Evolutionary conservation across 2,888 invertebrate species (phyloP), one percentile per base, ranked within the genome.

Genomic region (Dendrolimus pini): DNA sequence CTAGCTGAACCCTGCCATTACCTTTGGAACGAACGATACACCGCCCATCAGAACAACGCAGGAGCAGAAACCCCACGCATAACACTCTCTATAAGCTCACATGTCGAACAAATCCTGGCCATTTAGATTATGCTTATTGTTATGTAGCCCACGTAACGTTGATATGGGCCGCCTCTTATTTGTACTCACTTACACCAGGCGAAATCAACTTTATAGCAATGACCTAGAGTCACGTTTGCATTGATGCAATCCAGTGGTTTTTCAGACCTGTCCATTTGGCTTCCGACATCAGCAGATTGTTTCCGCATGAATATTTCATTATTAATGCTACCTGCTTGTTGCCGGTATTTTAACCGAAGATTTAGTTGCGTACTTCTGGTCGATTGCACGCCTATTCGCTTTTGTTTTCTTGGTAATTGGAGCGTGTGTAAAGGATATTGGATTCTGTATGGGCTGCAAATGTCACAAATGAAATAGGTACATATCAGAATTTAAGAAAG

Each of bases 81-180:
- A 65, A 64, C 65, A 61, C 57, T 61, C 59, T 56, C 61, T 65
- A 61, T 72, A 69, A 74, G 69, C 71, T 67, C 67, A 66, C 69
- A 66, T 72, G 74, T 75, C 69, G 76, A 75, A 79, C 80, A 78
- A 79, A 82, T 77, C 80, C 73, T 62, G 64, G 68, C 66, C 72
- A 72, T 77, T 80, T 72, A 74, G 76, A 80, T 82, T 78, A 82
- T 80, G 76, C 79, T 77, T 78, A 80, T 80, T 78, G 78, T 77
- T 80, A 81, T 77, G 75, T 75, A 68, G 65, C 65, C 69, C 72
- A 67, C 66, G 71, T 76, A 70, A 64, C 70, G 59, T 65, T 65
- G 63, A 66, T 69, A 65, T 62, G 71, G 64, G 61, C 65, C 61
- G 58, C 65, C 69, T 55, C 70, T 71, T 71, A 73, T 76, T 74